phyloP scores from a whole-genome alignment of 1,140 invertebrate species.

The Achatina immaculata region DNA sequence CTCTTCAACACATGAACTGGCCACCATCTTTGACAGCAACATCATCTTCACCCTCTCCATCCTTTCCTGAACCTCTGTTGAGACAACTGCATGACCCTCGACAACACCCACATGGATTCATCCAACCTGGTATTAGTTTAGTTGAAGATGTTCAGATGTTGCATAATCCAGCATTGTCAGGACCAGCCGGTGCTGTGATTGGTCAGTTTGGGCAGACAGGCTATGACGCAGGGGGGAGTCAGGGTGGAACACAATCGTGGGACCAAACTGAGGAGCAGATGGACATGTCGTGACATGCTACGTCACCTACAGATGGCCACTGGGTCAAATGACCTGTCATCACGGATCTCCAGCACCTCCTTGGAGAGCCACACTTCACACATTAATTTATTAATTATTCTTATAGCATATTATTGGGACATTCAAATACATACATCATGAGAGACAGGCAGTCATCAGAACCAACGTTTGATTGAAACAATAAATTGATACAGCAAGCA shows the following conservation, averaged over 20 bases:
- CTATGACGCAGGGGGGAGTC: not conserved
- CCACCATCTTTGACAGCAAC: not conserved
- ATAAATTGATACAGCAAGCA: too few species aligned
- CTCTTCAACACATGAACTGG: not conserved
- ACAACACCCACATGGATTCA: not conserved
- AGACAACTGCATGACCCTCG: not conserved
- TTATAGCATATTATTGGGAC: too few species aligned
- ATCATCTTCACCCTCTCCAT: not conserved
- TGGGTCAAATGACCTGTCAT: too few species aligned
- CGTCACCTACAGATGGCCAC: too few species aligned
- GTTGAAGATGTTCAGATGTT: not conserved
- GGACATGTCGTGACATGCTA: conserved; percentile 4
- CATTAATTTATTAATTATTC: too few species aligned
- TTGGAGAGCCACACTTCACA: too few species aligned
- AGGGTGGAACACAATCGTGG: not conserved
- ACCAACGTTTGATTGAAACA: too few species aligned
- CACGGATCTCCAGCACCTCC: too few species aligned
- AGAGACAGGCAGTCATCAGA: too few species aligned
- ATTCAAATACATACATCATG: too few species aligned
- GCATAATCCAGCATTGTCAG: not conserved
- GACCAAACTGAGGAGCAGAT: conserved; percentile 21
- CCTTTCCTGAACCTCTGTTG: not conserved
- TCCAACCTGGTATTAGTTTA: not conserved
- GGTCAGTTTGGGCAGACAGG: not conserved
- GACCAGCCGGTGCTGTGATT: not conserved